These are phyloP conservation scores for Aphelocoma coerulescens DNA, from an alignment of 2,113 vertebrate species.

Conservation along the genomic window DNA sequence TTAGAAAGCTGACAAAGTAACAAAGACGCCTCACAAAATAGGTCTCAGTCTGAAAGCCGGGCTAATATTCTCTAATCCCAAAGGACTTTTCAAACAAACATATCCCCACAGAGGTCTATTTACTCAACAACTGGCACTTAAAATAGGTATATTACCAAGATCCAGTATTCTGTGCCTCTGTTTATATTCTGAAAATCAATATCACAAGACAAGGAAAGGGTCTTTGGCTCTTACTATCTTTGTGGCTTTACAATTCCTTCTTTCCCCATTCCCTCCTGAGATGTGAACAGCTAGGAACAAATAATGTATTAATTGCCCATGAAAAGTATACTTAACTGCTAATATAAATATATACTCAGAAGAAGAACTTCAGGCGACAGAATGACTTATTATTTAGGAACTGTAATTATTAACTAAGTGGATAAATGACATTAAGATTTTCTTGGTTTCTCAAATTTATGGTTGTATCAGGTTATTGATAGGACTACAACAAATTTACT, in stretches of 20 bases:
- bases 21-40: conserved; percentile 63
- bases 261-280: background rate
- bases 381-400: background rate
- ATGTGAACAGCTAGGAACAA: background rate
- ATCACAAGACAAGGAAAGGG: conserved; percentile 20
- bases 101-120: conserved; percentile 54
- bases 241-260: background rate
- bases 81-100: conserved; percentile 67
- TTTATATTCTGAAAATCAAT: conserved; percentile 64
- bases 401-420: conserved; percentile 30
- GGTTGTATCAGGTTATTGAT: background rate
- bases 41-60: conserved; percentile 20
- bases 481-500: background rate
- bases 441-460: background rate
- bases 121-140: conserved; percentile 56
- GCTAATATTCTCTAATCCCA: conserved; percentile 70
- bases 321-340: conserved; percentile 39
- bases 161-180: conserved; percentile 9
- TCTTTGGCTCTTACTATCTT: conserved; percentile 23
- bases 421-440: background rate
- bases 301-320: conserved; percentile 57
- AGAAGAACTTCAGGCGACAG: background rate
- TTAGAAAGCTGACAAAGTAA: conserved; percentile 67
- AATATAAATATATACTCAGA: conserved; percentile 42
- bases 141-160: conserved; percentile 53